Evolutionary conservation across 2,113 vertebrate species (phyloP).

Genomic region (Mesocricetus auratus): DNA sequence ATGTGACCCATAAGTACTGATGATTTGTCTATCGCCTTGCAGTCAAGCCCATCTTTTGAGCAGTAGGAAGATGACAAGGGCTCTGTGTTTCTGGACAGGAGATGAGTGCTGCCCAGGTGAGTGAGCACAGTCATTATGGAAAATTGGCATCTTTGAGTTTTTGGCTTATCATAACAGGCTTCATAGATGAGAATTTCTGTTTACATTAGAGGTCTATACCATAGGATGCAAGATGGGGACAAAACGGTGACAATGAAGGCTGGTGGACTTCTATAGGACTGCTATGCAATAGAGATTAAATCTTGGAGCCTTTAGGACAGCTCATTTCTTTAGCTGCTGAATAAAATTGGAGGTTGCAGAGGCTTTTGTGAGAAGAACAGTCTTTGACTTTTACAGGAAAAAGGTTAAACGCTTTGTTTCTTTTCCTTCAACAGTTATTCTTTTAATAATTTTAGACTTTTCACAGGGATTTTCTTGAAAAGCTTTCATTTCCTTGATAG

Average conservation of each 20-base stretch:
- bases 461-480: slow-evolving; percentile 54
- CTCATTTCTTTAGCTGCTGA: slow-evolving; percentile 66
- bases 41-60: neutral
- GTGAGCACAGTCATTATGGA: neutral
- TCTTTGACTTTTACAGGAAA: slow-evolving; percentile 76
- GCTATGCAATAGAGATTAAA: slow-evolving; percentile 60
- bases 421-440: slow-evolving; percentile 61
- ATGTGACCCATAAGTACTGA: neutral
- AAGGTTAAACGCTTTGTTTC: slow-evolving; percentile 74
- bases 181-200: slow-evolving; percentile 62
- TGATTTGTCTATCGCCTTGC: neutral
- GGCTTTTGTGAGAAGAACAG: slow-evolving; percentile 62
- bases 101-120: slow-evolving; percentile 8
- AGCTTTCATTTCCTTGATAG: slow-evolving; percentile 77
- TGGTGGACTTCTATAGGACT: slow-evolving; percentile 62
- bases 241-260: slow-evolving; percentile 51
- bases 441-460: slow-evolving; percentile 72
- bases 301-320: slow-evolving; percentile 53
- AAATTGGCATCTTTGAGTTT: slow-evolving; percentile 18
- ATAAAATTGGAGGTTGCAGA: slow-evolving; percentile 74
- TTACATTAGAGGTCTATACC: slow-evolving; percentile 67
- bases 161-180: slow-evolving; percentile 46
- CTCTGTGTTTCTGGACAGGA: slow-evolving; percentile 23
- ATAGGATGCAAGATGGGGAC: slow-evolving; percentile 59
- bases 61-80: neutral